Evolutionary conservation across 2,113 vertebrate species (phyloP).

Genomic region (Cryptomyrus ogoouensis): DNA sequence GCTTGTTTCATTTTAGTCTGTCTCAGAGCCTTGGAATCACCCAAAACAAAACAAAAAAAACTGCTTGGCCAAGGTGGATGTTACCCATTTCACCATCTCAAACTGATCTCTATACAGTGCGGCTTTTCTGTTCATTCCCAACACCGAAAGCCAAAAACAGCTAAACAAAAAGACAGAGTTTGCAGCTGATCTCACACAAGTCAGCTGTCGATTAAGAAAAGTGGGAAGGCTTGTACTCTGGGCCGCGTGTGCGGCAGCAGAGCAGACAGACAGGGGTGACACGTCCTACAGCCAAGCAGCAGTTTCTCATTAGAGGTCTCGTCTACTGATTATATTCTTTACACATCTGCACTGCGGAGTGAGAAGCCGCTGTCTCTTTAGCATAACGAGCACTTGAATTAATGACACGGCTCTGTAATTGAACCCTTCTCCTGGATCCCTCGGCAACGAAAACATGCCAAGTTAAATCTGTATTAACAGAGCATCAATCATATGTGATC

Average conservation of each 20-base stretch:
- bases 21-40: neutral
- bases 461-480: conserved; percentile 84
- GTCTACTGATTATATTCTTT: conserved; percentile 74
- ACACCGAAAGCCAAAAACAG: neutral
- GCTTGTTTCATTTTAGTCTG: neutral
- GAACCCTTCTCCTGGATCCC: conserved; percentile 88
- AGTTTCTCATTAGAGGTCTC: conserved; percentile 68
- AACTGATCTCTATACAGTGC: neutral
- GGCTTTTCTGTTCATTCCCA: neutral
- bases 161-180: neutral
- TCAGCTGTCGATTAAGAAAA: neutral
- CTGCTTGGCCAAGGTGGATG: neutral
- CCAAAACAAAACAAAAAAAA: neutral
- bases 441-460: conserved; percentile 88
- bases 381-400: conserved; percentile 87
- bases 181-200: neutral
- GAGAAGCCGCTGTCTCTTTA: conserved; percentile 66
- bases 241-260: neutral
- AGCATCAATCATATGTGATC: conserved; percentile 92
- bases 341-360: conserved; percentile 82
- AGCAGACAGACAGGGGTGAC: neutral
- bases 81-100: neutral
- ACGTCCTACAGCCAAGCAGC: conserved; percentile 49
- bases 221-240: neutral
- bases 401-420: conserved; percentile 93